These are phyloP conservation scores for Pipistrellus nathusii DNA, from an alignment of 2,797 vertebrate genomes.

Conservation along the genomic window DNA sequence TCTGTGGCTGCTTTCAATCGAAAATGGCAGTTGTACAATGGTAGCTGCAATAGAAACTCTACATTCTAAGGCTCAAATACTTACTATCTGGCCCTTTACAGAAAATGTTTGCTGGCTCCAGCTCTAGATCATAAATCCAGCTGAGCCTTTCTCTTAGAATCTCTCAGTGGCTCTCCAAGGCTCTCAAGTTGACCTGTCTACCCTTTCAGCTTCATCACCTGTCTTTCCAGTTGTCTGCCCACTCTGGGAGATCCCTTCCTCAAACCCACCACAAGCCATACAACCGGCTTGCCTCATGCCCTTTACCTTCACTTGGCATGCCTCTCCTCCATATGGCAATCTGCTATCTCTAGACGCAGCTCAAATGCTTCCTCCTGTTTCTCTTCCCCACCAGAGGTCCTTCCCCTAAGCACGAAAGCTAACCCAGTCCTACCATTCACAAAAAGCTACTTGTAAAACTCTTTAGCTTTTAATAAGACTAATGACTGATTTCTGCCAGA, in stretches of 20 bases:
- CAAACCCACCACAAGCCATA: background rate
- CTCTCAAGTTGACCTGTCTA: background rate
- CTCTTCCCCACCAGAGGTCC: background rate
- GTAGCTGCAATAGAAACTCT: background rate
- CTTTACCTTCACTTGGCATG: background rate
- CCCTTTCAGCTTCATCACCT: background rate
- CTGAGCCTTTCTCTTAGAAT: background rate
- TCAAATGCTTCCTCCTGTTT: background rate
- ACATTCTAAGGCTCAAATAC: background rate
- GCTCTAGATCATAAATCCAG: background rate
- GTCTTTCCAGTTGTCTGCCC: background rate
- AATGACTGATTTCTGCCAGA: background rate
- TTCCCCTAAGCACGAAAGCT: background rate
- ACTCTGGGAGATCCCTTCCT: background rate
- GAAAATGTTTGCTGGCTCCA: background rate
- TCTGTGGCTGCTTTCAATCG: background rate
- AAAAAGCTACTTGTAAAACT: background rate
- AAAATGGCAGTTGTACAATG: background rate
- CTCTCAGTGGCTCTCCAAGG: background rate
- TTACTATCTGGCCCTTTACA: background rate
- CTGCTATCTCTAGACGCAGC: background rate
- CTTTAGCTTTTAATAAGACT: slow-evolving; percentile 13
- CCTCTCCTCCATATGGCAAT: background rate
- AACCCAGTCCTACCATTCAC: background rate
- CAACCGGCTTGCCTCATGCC: background rate